A percentile compares a stretch with the other conserved stretches of the same genome.
Evolutionary conservation across 2,888 invertebrate species (phyloP).

Genomic region (Atethmia centrago): DNA sequence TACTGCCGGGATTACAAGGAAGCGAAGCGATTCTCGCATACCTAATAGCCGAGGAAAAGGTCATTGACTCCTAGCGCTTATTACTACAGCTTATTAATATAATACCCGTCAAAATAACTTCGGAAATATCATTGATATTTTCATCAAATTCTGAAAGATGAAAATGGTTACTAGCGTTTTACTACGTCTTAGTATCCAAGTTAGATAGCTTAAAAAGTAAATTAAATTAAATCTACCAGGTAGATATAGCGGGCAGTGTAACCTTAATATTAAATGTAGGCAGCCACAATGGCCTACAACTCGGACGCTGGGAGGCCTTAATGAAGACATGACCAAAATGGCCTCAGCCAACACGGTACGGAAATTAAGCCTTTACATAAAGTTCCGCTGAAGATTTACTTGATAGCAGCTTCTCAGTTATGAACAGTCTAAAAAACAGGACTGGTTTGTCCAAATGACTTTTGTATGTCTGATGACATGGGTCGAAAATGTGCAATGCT

Average conservation of each 20-base stretch:
- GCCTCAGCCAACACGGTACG: constrained; percentile 36
- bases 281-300: constrained; percentile 45
- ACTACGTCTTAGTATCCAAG: too few relatives aligned
- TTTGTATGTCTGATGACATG: constrained; percentile 6
- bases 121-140: too few relatives aligned
- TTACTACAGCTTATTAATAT: too few relatives aligned
- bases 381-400: constrained; percentile 29
- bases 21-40: too few relatives aligned
- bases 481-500: neutral
- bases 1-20: too few relatives aligned
- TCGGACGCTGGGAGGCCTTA: constrained; percentile 35
- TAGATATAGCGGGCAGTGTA: neutral
- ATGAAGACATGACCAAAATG: constrained; percentile 52
- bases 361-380: constrained; percentile 49
- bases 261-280: constrained; percentile 53
- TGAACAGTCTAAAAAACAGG: neutral
- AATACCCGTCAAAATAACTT: too few relatives aligned
- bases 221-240: constrained; percentile 26
- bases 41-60: too few relatives aligned
- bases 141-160: too few relatives aligned
- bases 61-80: too few relatives aligned
- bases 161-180: too few relatives aligned
- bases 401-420: constrained; percentile 20
- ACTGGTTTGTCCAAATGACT: neutral
- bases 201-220: too few relatives aligned